Evolutionary conservation across 2,113 vertebrate genomes (phyloP).

Genomic region (Donacobius atricapilla): DNA sequence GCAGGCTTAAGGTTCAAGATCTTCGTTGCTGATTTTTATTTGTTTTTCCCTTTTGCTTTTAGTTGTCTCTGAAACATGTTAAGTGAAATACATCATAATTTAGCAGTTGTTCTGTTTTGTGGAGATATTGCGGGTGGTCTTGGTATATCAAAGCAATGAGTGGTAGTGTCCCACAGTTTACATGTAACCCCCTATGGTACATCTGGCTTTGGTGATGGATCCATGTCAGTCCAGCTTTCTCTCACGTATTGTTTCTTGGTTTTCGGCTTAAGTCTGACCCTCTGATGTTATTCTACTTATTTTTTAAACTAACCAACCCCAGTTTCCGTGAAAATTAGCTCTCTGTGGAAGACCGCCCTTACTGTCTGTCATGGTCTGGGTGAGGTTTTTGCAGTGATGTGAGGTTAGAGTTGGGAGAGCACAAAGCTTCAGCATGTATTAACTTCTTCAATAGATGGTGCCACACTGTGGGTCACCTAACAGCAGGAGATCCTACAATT

Average conservation of each 20-base stretch:
- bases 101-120: not conserved
- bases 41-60: not conserved
- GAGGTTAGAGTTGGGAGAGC: not conserved
- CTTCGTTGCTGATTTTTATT: not conserved
- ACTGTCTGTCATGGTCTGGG: not conserved
- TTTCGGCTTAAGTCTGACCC: not conserved
- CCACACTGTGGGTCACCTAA: not conserved
- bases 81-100: not conserved
- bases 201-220: not conserved
- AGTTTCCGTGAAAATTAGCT: not conserved
- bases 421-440: not conserved
- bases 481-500: not conserved
- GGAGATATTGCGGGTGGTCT: not conserved
- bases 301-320: not conserved
- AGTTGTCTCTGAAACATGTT: not conserved
- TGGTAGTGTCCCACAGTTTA: not conserved
- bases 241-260: not conserved
- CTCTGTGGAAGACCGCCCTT: not conserved
- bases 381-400: not conserved
- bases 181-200: not conserved
- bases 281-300: not conserved
- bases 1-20: not conserved
- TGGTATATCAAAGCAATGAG: not conserved
- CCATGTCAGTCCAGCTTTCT: not conserved
- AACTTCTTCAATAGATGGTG: not conserved